Evolutionary conservation across 2,888 invertebrate genomes (phyloP), one percentile per base, ranked within the genome.

Genomic region (Mongoloraphidia duomilia): DNA sequence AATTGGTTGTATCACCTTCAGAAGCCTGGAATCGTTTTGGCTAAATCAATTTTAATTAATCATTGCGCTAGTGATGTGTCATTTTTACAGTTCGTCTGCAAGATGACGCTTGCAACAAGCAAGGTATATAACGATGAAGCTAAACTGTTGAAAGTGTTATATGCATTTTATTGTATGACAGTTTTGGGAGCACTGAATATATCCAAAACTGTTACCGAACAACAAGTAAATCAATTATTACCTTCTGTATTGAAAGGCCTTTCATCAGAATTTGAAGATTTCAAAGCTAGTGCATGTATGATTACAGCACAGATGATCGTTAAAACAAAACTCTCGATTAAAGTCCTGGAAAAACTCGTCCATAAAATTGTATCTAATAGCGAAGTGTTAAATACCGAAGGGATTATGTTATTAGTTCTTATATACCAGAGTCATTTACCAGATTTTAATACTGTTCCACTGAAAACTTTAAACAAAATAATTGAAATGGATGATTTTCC

Each of bases 91-190:
- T 76, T 79, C 52, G 62, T 88, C 12, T 79, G 79, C 46, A 69
- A 73, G 38, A 73, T 75, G 55, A 73, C 81, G 0, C 58, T 70
- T 0, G 63, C 67, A 36, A 74, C 79, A 2, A 74, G 86, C 0
- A 73, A 77, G 46, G 73, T 74, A 52, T 75, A 78, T 62, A 74
- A 71, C 1, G 67, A 73, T 3, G 70, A 77, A 51, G 77, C 81
- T 0, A 66, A 72, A 38, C 70, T 75, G 38, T 65, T 89, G 9
- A 80, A 79, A 47, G 80, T 84, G 0, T 72, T 87, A 2, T 82
- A 84, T 60, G 84, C 84, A 9, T 93, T 93, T 66, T 90, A 84
- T 62, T 82, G 85, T 46, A 80, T 84, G 11, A 77, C 83, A 0
- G 70, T 84, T 0, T 74, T 86, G 36, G 88, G 87, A 4, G 77